Percentiles rank a stretch among this genome's conserved stretches.
Evolutionary conservation across 2,797 vertebrate genomes (phyloP).

Genomic region (Manis pentadactyla): DNA sequence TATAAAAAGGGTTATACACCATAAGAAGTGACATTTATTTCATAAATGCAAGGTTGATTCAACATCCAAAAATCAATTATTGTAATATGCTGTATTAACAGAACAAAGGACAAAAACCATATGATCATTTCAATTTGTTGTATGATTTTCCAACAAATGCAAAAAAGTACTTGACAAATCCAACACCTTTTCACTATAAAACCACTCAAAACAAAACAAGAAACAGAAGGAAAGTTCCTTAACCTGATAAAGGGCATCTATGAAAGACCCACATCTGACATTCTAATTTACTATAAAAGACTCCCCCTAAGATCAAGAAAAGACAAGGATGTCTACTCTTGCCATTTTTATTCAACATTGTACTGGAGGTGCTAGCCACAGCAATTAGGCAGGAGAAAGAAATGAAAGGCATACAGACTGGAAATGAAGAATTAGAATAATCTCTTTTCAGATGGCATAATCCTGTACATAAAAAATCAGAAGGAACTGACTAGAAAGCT

Average conservation of each 20-base stretch:
- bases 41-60: background rate
- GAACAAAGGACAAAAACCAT: background rate
- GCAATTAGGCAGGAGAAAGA: background rate
- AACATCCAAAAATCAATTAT: background rate
- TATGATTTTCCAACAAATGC: background rate
- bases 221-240: background rate
- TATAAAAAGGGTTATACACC: background rate
- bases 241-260: background rate
- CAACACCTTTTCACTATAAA: background rate
- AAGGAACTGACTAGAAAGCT: background rate
- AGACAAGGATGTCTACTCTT: background rate
- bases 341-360: background rate
- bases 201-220: background rate
- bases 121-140: background rate
- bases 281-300: background rate
- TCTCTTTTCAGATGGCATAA: background rate
- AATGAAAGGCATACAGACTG: background rate
- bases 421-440: background rate
- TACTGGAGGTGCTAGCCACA: background rate
- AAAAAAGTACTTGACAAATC: background rate
- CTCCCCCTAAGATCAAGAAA: background rate
- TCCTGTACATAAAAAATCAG: background rate
- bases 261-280: background rate
- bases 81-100: background rate
- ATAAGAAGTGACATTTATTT: constrained; percentile 30